Evolutionary conservation across 2,113 vertebrate species (phyloP), one percentile per base, ranked within the genome.

Genomic region (Erythrolamprus reginae): DNA sequence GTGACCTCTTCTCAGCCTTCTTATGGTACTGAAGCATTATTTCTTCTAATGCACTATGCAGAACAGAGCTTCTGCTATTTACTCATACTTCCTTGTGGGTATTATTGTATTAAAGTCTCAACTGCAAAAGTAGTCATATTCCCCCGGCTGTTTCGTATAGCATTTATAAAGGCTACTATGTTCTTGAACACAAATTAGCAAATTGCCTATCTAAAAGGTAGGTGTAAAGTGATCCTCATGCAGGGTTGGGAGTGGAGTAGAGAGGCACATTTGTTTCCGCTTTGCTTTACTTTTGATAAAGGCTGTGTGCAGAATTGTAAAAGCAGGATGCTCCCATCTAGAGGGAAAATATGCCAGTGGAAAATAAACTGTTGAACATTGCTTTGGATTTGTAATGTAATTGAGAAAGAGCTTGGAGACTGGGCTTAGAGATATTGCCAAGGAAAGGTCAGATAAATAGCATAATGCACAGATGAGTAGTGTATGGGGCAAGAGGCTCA

Each of bases 121-220:
- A 61, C 53, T 6, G 26, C 87, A 92, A 92, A 61, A 33, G 52
- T 86, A 90, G 47, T 83, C 45, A 83, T 92, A 90, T 92, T 82
- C 89, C 89, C 52, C 33, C 26, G 92, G 87, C 51, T 84, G 61
- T 24, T 86, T 83, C 86, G 45, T 89, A 50, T 55, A 42, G 48
- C 61, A 82, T 90, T 82, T 84, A 90, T 82, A 90, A 90, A 87
- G 89, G 42, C 42, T 58, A 26, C 70, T 83, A 87, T 89, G 85
- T 70, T 83, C 65, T 85, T 92, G 89, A 89, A 87, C 45, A 51
- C 84, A 89, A 50, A 89, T 84, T 48, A 13, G 55, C 19, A 87
- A 58, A 53, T 56, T 92, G 82, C 19, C 17, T 48, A 50, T 87
- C 55, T 87, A 87, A 87, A 24, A 82, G 23, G 56, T 84, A 77